phyloP scores from a whole-genome alignment of 2,797 vertebrate species.

The Pseudochirops corinnae region DNA sequence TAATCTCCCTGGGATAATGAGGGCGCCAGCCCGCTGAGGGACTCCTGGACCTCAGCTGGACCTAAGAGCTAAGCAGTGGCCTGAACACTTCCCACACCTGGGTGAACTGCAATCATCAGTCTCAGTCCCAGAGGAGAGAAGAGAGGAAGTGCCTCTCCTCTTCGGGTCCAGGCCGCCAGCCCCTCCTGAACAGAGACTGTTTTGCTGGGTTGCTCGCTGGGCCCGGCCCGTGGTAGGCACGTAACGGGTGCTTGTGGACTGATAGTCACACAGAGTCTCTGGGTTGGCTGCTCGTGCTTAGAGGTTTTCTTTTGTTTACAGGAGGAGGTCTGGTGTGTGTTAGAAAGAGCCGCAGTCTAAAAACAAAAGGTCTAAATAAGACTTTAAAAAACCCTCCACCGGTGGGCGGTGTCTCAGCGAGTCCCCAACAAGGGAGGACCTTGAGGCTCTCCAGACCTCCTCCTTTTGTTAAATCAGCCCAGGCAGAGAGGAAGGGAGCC shows the following conservation, averaged over 20 bases:
- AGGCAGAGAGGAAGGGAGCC: neutral
- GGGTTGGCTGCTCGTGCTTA: neutral
- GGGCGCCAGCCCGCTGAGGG: no score
- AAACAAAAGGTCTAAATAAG: neutral
- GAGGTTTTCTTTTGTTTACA: neutral
- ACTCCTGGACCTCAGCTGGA: no score
- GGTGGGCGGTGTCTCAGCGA: no score
- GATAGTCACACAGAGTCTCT: neutral
- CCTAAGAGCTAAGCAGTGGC: no score
- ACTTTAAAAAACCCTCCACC: neutral
- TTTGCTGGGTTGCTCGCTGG: neutral
- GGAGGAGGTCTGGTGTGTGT: neutral
- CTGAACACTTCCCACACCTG: neutral
- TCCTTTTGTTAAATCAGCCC: neutral
- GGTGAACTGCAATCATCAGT: no score
- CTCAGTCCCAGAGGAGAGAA: neutral
- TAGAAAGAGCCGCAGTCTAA: neutral
- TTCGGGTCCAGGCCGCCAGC: no score
- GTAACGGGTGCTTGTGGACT: neutral
- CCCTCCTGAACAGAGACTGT: no score
- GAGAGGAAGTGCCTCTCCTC: no score
- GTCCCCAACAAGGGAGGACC: neutral
- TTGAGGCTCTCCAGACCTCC: neutral
- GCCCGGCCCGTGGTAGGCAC: neutral
- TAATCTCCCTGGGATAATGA: neutral